phyloP scores from a whole-genome alignment of 2,888 invertebrate genomes.

The Marronus borbonicus region DNA sequence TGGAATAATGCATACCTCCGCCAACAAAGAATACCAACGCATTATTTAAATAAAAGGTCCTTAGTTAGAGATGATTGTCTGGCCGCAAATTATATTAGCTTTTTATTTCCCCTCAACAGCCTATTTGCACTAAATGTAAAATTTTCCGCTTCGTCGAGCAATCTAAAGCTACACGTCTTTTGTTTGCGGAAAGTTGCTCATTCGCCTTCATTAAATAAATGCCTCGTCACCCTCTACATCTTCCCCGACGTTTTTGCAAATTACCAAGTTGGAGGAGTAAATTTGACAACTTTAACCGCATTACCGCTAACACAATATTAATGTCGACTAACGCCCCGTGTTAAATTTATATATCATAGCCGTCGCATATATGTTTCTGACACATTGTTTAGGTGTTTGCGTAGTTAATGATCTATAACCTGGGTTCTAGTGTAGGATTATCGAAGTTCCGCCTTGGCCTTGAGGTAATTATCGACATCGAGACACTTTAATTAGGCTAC shows the following conservation, averaged over 20 bases:
- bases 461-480: too few relatives aligned
- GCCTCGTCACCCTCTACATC: neutral
- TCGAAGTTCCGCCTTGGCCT: too few relatives aligned
- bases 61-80: too few relatives aligned
- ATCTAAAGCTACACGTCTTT: neutral
- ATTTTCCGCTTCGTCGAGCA: neutral
- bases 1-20: too few relatives aligned
- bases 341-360: neutral
- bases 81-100: neutral
- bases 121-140: neutral
- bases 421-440: too few relatives aligned
- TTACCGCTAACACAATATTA: constrained; percentile 1
- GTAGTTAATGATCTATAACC: neutral
- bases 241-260: neutral
- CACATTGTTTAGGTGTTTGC: constrained; percentile 3
- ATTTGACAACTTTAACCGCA: constrained; percentile 14
- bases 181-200: constrained; percentile 1
- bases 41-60: too few relatives aligned
- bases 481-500: too few relatives aligned
- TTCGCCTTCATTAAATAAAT: constrained; percentile 8
- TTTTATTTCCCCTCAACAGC: neutral
- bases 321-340: constrained; percentile 3
- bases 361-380: constrained; percentile 1
- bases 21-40: too few relatives aligned
- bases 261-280: neutral